These are phyloP conservation scores for Phrynocephalus forsythii DNA, from an alignment of 2,797 vertebrate species.

Conservation along the genomic window DNA sequence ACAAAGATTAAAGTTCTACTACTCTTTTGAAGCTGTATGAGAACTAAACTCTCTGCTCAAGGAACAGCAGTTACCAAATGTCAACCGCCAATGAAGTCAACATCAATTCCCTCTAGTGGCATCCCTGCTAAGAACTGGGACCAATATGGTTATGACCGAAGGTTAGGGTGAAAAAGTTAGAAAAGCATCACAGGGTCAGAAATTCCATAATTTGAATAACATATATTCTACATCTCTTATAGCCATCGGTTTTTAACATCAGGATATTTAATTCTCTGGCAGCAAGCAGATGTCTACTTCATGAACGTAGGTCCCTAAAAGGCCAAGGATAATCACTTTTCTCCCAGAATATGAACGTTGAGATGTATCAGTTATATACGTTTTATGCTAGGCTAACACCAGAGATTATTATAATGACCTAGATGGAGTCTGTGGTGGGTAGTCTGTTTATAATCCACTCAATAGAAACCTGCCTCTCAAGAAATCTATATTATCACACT, in stretches of 20 bases:
- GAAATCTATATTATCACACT: background rate
- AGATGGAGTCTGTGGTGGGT: background rate
- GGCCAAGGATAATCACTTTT: constrained; percentile 11
- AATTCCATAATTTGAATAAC: constrained; percentile 25
- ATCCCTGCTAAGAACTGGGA: background rate
- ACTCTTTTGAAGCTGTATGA: background rate
- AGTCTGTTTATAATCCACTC: background rate
- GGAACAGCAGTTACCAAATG: background rate
- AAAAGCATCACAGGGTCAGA: constrained; percentile 1
- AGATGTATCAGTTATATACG: too few relatives aligned
- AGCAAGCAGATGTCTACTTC: background rate
- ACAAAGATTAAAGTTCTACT: background rate
- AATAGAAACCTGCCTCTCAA: constrained; percentile 35
- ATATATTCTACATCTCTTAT: background rate
- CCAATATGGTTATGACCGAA: constrained; percentile 21
- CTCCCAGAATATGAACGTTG: background rate
- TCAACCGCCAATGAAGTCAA: background rate
- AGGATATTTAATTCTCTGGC: constrained; percentile 5
- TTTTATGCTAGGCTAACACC: background rate
- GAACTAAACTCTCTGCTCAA: background rate
- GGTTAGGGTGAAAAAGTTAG: background rate
- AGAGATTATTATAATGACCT: background rate
- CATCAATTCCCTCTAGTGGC: background rate
- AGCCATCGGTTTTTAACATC: constrained; percentile 29
- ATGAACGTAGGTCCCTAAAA: background rate